Percentiles rank a stretch among this genome's conserved stretches.
Evolutionary conservation across 2,888 invertebrate species (phyloP).

Genomic region (Xylota segnis): DNA sequence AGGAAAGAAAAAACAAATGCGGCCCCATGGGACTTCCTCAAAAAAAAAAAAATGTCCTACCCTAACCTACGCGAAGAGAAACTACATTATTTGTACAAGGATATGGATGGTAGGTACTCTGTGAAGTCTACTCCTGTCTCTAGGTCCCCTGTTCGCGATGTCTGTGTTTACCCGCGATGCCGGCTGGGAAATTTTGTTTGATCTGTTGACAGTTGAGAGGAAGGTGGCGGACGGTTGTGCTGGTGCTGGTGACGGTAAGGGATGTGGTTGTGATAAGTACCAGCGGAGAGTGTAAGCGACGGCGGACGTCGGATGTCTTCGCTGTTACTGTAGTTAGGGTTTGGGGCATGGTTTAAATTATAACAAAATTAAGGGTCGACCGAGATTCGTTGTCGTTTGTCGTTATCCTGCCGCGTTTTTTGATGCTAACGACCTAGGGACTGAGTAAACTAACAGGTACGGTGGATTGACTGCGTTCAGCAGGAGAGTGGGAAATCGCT

Average conservation of each 20-base stretch:
- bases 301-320: neutral
- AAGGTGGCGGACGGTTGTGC: conserved; percentile 1
- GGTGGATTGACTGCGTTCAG: neutral
- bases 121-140: conserved; percentile 55
- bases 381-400: conserved; percentile 43
- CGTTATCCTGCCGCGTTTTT: conserved; percentile 24
- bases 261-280: conserved; percentile 28
- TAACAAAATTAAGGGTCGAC: conserved; percentile 57
- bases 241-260: neutral
- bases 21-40: conserved; percentile 53
- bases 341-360: conserved; percentile 59
- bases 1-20: conserved; percentile 37
- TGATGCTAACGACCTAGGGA: neutral
- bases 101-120: conserved; percentile 42
- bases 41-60: conserved; percentile 40
- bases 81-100: conserved; percentile 69
- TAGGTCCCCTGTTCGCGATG: conserved; percentile 38
- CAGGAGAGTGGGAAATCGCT: conserved; percentile 2
- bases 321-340: conserved; percentile 1
- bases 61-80: conserved; percentile 31
- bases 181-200: conserved; percentile 62
- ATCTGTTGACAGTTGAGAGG: conserved; percentile 39
- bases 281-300: conserved; percentile 9
- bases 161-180: conserved; percentile 65
- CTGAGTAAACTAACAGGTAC: conserved; percentile 1